Conservation (phyloP, 2,113 vertebrate genomes). For the Beaufortia kweichowensis region DNA sequence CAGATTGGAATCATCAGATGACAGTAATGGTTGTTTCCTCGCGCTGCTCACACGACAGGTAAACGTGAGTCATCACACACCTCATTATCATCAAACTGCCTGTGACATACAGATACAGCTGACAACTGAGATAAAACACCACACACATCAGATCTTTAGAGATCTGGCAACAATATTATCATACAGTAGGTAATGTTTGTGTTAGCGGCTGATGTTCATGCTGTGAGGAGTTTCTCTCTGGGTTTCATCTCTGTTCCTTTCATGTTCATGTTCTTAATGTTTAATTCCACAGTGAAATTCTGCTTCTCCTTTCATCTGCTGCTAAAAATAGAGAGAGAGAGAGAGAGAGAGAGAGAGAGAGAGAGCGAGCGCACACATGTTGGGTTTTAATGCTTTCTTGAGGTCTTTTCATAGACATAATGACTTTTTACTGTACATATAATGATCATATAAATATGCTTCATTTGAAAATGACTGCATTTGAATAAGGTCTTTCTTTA, state of each 20-base stretch:
- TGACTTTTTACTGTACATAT: too few relatives aligned
- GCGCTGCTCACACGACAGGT: constrained; percentile 85
- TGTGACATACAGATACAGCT: too few relatives aligned
- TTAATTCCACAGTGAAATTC: constrained; percentile 47
- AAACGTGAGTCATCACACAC: constrained; percentile 48
- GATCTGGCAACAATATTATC: too few relatives aligned
- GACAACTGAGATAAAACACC: too few relatives aligned
- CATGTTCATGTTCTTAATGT: constrained; percentile 1
- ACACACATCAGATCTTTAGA: too few relatives aligned
- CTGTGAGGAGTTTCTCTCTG: constrained; percentile 5
- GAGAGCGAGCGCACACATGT: too few relatives aligned
- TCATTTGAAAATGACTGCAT: too few relatives aligned
- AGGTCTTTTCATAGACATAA: too few relatives aligned
- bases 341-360: background rate
- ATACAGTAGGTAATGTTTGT: background rate
- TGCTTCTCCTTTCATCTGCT: constrained; percentile 46
- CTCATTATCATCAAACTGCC: too few relatives aligned
- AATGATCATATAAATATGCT: too few relatives aligned
- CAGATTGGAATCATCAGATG: constrained; percentile 78
- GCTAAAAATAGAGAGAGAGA: constrained; percentile 5
- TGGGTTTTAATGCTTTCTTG: too few relatives aligned
- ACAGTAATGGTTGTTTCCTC: constrained; percentile 86
- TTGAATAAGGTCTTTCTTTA: too few relatives aligned
- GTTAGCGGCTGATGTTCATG: constrained; percentile 9
- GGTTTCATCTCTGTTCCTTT: background rate